phyloP scores from a whole-genome alignment of 1,140 invertebrate species.

The Brachionus plicatilis region DNA sequence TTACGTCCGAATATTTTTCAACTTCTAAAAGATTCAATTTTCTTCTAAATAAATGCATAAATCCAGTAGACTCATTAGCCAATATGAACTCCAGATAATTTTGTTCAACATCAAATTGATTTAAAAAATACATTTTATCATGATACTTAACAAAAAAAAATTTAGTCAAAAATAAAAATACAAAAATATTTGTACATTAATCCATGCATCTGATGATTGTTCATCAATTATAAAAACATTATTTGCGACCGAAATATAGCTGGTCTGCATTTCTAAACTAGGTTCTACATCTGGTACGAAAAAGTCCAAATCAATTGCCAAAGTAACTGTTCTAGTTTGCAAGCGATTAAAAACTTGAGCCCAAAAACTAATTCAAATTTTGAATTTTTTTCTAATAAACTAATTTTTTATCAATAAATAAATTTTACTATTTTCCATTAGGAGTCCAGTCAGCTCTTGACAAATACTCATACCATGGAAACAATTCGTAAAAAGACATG shows the following conservation, averaged over 20 bases:
- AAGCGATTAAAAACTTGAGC: conserved; percentile 75
- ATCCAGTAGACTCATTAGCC: conserved; percentile 86
- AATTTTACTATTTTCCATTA: conserved; percentile 72
- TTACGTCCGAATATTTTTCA: not conserved
- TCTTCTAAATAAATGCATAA: conserved; percentile 70
- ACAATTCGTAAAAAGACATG: conserved; percentile 58
- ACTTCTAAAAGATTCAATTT: not conserved
- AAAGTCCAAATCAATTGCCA: conserved; percentile 54
- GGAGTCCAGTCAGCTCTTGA: conserved; percentile 87
- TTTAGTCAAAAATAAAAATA: not conserved
- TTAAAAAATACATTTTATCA: conserved; percentile 78
- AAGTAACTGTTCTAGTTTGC: conserved; percentile 71
- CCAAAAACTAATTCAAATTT: conserved; percentile 67
- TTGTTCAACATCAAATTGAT: conserved; percentile 58
- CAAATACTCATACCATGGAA: conserved; percentile 87
- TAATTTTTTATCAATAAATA: not conserved
- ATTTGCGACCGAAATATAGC: conserved; percentile 13
- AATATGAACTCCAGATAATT: conserved; percentile 71
- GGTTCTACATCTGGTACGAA: conserved; percentile 41
- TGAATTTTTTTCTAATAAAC: not conserved
- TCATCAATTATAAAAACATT: conserved; percentile 56
- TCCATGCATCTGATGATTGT: conserved; percentile 72
- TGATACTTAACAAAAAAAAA: conserved; percentile 61
- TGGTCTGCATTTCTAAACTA: conserved; percentile 43
- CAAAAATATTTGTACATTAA: conserved; percentile 63